phyloP scores from a whole-genome alignment of 30 jellyfish, hydroid and myxozoan species.

The Chrysaora quinquecirrha region DNA sequence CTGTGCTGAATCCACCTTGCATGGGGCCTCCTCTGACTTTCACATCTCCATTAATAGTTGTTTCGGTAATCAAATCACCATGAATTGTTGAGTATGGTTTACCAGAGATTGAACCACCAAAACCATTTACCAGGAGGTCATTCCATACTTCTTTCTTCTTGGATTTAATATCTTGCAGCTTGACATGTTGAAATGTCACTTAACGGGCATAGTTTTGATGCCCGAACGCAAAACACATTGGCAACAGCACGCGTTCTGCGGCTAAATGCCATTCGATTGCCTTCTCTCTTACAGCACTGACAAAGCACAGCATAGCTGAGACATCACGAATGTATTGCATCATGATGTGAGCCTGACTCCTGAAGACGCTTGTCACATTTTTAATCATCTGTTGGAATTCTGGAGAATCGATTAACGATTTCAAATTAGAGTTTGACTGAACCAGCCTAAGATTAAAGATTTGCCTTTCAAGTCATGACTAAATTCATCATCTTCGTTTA shows the following conservation, averaged over 20 bases:
- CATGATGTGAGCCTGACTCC: conserved; percentile 28
- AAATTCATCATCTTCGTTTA: too few species aligned
- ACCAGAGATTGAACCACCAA: conserved; percentile 43
- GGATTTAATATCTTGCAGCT: conserved; percentile 9
- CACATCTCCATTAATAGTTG: conserved; percentile 52
- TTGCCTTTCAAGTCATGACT: too few species aligned
- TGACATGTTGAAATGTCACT: conserved; percentile 42
- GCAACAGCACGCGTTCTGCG: conserved; percentile 22
- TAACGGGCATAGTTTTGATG: conserved; percentile 36
- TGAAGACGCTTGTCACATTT: background rate
- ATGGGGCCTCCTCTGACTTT: conserved; percentile 49
- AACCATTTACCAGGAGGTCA: background rate
- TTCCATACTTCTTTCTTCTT: background rate
- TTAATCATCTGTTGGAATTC: conserved; percentile 2
- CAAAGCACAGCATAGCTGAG: conserved; percentile 37
- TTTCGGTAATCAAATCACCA: conserved; percentile 51
- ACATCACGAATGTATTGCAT: conserved; percentile 37
- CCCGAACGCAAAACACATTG: conserved; percentile 27
- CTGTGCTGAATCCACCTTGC: conserved; percentile 37
- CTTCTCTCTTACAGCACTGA: conserved; percentile 12
- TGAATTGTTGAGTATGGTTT: conserved; percentile 44
- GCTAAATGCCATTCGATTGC: conserved; percentile 17
- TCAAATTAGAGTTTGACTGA: conserved; percentile 16
- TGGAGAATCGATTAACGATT: background rate
- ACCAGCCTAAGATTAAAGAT: too few species aligned